Base-by-base conservation (phyloP, 1,140 invertebrate species). In the Temnothorax curvispinosus region DNA sequence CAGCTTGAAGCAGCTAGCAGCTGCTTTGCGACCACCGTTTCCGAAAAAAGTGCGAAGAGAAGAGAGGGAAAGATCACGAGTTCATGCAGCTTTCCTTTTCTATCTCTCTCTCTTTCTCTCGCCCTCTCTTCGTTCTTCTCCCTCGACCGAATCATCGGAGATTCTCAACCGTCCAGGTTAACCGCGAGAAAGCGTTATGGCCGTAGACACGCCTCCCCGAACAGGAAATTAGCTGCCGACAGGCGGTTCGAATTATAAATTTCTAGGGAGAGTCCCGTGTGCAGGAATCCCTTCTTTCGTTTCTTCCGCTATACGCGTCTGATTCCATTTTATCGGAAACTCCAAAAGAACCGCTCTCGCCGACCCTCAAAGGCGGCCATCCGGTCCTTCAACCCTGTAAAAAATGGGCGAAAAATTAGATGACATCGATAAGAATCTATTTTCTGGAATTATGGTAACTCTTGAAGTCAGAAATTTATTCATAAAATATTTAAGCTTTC, bases 231-330 rank as follows among this genome's bases (percentile, higher is more conserved):
- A 88, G 85, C 84, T 86, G 91, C 75, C 87, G 88, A 91, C 91
- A 92, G 88, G 90, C 91, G 89, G 88, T 88, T 82, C 85, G 76
- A 91, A 91, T 92, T 92, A 91, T 90, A 84, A 87, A 91, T 92
- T 91, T 89, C 91, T 72, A 41, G 62, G 87, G 87, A 87, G 77
- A 71, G 65, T 13, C 41, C 38, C 21, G 52, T 74, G 64, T n/a
- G 35, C 11, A 6, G 21, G 58, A 80, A 86, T 62, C 44, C 32
- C 47, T 50, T 74, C 69, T 85, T 88, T 86, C 50, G 21, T 85
- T 78, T 85, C 72, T 85, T 90, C 64, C 65, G 56, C 35, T 74
- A 67, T 21, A 21, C 44, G 65, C 41, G 41, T 77, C 62, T 75
- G 80, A 85, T 88, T 91, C 67, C 47, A 47, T 84, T 88, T 86